phyloP scores from a whole-genome alignment of 37 sponge, comb jelly and placozoan genomes.

The Haliclona indistincta region DNA sequence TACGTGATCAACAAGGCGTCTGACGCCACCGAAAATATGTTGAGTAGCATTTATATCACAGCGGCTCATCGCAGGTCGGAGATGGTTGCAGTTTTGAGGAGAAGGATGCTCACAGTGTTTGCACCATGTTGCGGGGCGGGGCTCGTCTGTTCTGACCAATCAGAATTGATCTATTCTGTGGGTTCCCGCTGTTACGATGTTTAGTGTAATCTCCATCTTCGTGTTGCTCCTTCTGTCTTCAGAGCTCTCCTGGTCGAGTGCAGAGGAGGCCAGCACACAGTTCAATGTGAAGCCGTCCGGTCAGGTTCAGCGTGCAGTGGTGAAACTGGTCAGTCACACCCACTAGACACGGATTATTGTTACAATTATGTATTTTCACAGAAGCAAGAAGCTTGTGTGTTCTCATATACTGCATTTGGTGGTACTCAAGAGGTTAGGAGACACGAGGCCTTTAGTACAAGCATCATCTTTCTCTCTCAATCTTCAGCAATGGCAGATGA shows the following conservation, averaged over 20 bases:
- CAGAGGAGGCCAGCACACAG: conserved; percentile 12
- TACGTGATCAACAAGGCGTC: too few relatives aligned
- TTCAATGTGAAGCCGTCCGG: conserved; percentile 70
- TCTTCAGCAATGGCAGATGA: conserved; percentile 46
- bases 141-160: not conserved
- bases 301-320: conserved; percentile 35
- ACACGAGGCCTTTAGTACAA: not conserved
- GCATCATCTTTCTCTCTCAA: not conserved
- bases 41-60: too few relatives aligned
- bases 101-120: too few relatives aligned
- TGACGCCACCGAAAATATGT: too few relatives aligned
- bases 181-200: not conserved
- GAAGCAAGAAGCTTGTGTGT: conserved; percentile 65
- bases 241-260: too few relatives aligned
- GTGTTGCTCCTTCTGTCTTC: too few relatives aligned
- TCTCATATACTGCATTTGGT: conserved; percentile 73
- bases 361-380: conserved; percentile 10
- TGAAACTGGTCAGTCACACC: conserved; percentile 50
- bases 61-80: too few relatives aligned
- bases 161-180: not conserved
- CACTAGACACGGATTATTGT: not conserved
- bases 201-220: not conserved
- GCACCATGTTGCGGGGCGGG: not conserved
- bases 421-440: conserved; percentile 71
- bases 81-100: too few relatives aligned